phyloP scores from a whole-genome alignment of 2,888 invertebrate genomes.

The Metallyticus violacea region DNA sequence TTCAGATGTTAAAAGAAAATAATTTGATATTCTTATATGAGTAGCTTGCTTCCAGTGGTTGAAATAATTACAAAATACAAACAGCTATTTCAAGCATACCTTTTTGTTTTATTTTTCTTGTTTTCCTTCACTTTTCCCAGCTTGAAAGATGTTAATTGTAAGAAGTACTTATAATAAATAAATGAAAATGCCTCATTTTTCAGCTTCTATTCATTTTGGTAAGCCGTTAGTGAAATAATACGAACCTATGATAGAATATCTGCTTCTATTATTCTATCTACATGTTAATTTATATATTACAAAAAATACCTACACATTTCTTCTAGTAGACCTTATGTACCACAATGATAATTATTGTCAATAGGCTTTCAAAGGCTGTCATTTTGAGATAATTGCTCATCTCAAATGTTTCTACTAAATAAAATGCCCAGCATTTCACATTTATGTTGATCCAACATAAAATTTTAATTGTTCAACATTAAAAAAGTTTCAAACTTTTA shows the following conservation, averaged over 20 bases:
- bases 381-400: not conserved
- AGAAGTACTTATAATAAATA: not conserved
- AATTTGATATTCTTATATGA: not conserved
- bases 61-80: not conserved
- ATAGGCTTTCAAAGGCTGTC: not conserved
- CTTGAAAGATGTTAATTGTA: not conserved
- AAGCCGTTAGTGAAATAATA: not conserved
- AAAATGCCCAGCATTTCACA: not conserved
- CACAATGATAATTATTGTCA: not conserved
- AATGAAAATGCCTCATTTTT: not conserved
- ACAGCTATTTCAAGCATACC: not conserved
- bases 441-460: not conserved
- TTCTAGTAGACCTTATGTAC: not conserved
- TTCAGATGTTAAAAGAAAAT: constrained; percentile 26
- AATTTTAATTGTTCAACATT: not conserved
- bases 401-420: not conserved
- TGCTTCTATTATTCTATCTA: not conserved
- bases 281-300: not conserved
- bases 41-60: not conserved
- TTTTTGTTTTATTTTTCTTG: no score
- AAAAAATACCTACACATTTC: not conserved
- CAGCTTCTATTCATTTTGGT: not conserved
- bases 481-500: not conserved
- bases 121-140: not conserved
- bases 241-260: not conserved